phyloP scores from a whole-genome alignment of 2,888 invertebrate genomes.

The Machimus rusticus region DNA sequence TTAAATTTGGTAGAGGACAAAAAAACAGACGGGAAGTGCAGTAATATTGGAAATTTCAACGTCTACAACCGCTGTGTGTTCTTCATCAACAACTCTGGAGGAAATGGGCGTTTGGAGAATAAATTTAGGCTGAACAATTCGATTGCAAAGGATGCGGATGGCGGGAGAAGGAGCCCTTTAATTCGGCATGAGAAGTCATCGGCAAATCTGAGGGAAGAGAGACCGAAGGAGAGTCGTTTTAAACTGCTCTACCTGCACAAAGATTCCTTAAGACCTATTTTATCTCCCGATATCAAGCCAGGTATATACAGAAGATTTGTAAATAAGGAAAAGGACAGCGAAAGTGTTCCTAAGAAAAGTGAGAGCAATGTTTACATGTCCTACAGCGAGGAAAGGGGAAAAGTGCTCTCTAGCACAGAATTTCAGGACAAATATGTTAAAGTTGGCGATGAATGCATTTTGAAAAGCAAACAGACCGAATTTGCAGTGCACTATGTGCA shows the following conservation, averaged over 20 bases:
- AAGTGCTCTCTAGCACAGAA: slow-evolving; percentile 49
- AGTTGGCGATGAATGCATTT: slow-evolving; percentile 15
- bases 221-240: neutral
- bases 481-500: neutral
- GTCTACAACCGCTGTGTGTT: slow-evolving; percentile 44
- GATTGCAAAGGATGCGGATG: too few species aligned
- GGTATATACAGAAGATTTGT: slow-evolving; percentile 49
- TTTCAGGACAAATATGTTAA: slow-evolving; percentile 49
- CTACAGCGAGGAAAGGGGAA: slow-evolving; percentile 49
- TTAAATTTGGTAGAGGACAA: neutral
- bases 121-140: neutral
- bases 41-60: slow-evolving; percentile 38
- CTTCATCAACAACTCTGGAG: slow-evolving; percentile 41
- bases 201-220: neutral
- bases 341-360: neutral
- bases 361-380: slow-evolving; percentile 51
- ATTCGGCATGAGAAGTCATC: neutral
- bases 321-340: neutral
- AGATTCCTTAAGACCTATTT: neutral
- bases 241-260: neutral
- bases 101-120: neutral
- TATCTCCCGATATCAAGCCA: slow-evolving; percentile 50
- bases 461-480: neutral
- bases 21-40: neutral
- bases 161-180: too few species aligned